phyloP scores from a whole-genome alignment of 2,797 vertebrate genomes.

The Chiroxiphia lanceolata region DNA sequence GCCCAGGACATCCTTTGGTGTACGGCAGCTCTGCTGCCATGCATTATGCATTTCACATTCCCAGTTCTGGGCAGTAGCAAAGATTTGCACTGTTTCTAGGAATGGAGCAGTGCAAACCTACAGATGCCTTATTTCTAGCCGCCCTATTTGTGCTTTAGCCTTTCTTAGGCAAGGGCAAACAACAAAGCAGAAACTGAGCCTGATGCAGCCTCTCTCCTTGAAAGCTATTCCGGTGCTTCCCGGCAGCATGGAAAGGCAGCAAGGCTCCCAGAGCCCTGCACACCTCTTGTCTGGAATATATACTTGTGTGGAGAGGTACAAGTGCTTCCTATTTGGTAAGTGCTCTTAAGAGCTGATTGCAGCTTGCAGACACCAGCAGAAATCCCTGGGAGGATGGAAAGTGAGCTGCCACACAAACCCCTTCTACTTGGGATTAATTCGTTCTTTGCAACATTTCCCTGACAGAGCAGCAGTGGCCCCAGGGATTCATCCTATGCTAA shows the following conservation, averaged over 20 bases:
- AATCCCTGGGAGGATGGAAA: not conserved
- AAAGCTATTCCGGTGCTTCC: not conserved
- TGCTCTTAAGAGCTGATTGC: not conserved
- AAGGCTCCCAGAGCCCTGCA: not conserved
- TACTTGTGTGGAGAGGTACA: slow-evolving; percentile 11
- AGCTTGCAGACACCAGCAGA: not conserved
- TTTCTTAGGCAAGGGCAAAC: not conserved
- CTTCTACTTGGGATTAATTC: not conserved
- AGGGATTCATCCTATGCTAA: not conserved
- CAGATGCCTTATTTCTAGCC: not conserved
- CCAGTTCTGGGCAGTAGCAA: not conserved
- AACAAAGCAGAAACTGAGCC: not conserved
- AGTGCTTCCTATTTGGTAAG: slow-evolving; percentile 10
- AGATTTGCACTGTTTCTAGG: not conserved
- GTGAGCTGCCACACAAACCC: not conserved
- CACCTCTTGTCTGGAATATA: not conserved
- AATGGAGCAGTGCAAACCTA: not conserved
- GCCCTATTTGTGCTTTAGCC: not conserved
- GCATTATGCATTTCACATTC: not conserved
- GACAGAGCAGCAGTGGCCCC: not conserved
- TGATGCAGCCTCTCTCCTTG: not conserved
- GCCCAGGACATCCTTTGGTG: fast-evolving
- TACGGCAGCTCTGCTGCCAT: not conserved
- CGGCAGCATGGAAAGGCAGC: not conserved
- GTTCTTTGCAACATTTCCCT: not conserved